Evolutionary conservation across 2,888 invertebrate species (phyloP).

Genomic region (Patella caerulea): DNA sequence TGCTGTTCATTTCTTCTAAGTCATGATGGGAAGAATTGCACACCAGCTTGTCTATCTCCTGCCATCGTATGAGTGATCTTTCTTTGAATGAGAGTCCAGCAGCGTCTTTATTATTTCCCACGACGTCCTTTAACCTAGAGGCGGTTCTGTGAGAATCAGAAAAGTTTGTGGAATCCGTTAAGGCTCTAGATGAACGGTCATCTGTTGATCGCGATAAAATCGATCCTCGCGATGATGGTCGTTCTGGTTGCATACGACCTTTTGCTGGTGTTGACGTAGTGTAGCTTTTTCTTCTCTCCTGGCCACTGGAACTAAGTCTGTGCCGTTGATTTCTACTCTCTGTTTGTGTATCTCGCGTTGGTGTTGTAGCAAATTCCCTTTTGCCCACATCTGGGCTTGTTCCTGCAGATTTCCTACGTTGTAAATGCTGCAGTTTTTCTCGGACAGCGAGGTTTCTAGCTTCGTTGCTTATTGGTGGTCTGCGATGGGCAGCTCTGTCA

Average conservation of each 20-base stretch:
- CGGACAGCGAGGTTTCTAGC: not conserved
- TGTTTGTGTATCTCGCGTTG: not conserved
- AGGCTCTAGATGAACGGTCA: too few species aligned
- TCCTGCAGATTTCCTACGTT: not conserved
- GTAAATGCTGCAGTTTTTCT: not conserved
- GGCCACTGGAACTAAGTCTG: not conserved
- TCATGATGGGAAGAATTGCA: not conserved
- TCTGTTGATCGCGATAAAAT: too few species aligned
- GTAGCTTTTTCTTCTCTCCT: not conserved
- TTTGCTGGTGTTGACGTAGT: not conserved
- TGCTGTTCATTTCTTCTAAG: not conserved
- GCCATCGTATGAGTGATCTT: not conserved
- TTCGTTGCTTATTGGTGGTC: not conserved
- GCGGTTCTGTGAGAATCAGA: too few species aligned
- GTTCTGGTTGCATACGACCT: not conserved
- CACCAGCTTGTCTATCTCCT: not conserved
- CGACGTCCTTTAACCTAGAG: too few species aligned
- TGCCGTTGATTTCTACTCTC: not conserved
- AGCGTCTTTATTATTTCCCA: too few species aligned
- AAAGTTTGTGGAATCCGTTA: too few species aligned
- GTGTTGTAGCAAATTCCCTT: not conserved
- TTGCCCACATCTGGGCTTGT: not conserved
- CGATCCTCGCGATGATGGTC: too few species aligned
- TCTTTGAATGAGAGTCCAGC: too few species aligned
- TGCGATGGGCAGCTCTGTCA: not conserved